phyloP scores from a whole-genome alignment of 1,140 invertebrate genomes.

The Cyclargus thomasi region DNA sequence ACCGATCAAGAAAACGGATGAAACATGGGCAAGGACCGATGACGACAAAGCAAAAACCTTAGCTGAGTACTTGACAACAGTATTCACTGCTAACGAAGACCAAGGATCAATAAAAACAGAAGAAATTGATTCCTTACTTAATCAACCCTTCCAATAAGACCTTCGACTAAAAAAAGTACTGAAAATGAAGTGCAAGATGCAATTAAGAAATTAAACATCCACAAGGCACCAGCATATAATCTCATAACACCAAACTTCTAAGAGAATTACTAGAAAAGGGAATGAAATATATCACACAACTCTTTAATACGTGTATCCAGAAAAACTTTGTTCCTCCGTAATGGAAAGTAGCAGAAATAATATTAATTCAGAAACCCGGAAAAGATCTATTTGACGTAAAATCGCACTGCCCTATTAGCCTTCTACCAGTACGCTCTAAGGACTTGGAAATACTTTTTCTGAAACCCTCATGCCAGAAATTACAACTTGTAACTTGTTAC shows the following conservation, averaged over 20 bases:
- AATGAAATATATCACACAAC: neutral
- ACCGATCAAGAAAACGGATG: conserved; percentile 4
- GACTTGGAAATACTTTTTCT: conserved; percentile 8
- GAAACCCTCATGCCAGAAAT: neutral
- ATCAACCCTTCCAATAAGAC: neutral
- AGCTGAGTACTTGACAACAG: conserved; percentile 23
- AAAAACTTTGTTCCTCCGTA: neutral
- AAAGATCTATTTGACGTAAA: neutral
- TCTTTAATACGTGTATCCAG: neutral
- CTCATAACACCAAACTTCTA: conserved; percentile 2
- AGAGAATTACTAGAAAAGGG: neutral
- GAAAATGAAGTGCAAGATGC: neutral
- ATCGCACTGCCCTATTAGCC: conserved; percentile 17
- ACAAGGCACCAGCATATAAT: neutral
- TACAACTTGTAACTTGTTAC: neutral
- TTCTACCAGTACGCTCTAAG: conserved; percentile 6
- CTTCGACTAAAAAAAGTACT: neutral
- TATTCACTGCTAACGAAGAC: conserved; percentile 18
- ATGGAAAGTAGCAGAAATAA: conserved; percentile 7
- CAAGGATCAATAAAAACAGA: neutral
- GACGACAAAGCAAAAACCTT: conserved; percentile 27
- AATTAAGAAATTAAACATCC: neutral
- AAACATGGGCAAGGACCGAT: conserved; percentile 23
- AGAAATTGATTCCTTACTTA: neutral
- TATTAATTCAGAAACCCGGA: conserved; percentile 10